These are phyloP conservation scores for Brevimyrus niger DNA, from an alignment of 2,113 vertebrate species.

Conservation along the genomic window DNA sequence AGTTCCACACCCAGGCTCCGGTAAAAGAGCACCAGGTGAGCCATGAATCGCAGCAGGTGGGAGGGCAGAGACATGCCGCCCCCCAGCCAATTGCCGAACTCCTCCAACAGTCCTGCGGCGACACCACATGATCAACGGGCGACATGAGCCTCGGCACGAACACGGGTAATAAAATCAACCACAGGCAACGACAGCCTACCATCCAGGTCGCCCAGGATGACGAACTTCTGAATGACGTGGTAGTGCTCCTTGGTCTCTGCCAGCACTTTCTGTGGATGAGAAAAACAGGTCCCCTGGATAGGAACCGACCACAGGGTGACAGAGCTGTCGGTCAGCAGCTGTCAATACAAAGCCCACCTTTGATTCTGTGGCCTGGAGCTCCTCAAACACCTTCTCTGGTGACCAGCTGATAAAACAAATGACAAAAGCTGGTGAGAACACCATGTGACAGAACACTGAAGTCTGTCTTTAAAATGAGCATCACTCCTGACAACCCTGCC, in stretches of 20 bases:
- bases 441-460: not conserved
- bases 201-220: conserved; percentile 87
- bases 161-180: not conserved
- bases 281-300: not conserved
- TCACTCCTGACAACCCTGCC: not conserved
- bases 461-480: not conserved
- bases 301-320: not conserved
- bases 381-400: conserved; percentile 92
- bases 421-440: not conserved
- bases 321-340: not conserved
- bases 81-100: conserved; percentile 83
- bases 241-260: conserved; percentile 89
- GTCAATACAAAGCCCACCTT: conserved; percentile 57
- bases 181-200: conserved; percentile 52
- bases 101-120: conserved; percentile 76
- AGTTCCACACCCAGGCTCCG: conserved; percentile 79
- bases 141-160: not conserved
- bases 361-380: conserved; percentile 88
- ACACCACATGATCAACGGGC: conserved; percentile 11
- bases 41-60: conserved; percentile 88
- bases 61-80: conserved; percentile 71
- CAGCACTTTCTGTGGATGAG: conserved; percentile 73
- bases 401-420: conserved; percentile 70
- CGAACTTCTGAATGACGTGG: conserved; percentile 90
- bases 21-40: conserved; percentile 87